Evolutionary conservation across 2,888 invertebrate species (phyloP).

Genomic region (Melikaiella ostensackeni): DNA sequence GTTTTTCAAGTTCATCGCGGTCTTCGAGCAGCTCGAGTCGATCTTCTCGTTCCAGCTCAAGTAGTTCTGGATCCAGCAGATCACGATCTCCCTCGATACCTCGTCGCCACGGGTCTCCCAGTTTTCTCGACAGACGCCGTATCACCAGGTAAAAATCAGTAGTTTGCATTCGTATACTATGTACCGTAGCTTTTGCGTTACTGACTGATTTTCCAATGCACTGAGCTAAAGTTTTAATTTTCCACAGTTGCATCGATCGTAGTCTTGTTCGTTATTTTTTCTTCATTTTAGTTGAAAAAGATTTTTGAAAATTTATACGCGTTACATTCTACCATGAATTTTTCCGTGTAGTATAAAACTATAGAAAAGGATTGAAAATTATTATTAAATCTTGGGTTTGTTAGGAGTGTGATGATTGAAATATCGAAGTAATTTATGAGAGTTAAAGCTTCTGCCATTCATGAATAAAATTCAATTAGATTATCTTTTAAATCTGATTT

Average conservation of each 20-base stretch:
- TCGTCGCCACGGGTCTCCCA: conserved; percentile 94
- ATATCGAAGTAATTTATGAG: conserved; percentile 29
- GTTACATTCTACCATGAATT: conserved; percentile 1
- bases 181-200: conserved; percentile 47
- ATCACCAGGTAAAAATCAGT: conserved; percentile 90
- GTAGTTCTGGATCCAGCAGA: conserved; percentile 76
- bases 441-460: background rate
- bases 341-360: background rate
- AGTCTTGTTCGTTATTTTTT: conserved; percentile 56
- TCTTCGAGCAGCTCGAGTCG: conserved; percentile 80
- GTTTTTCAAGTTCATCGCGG: conserved; percentile 72
- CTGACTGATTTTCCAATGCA: conserved; percentile 57
- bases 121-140: conserved; percentile 93
- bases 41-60: conserved; percentile 79
- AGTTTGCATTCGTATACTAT: conserved; percentile 30
- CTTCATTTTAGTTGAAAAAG: conserved; percentile 19
- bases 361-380: background rate
- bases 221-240: conserved; percentile 59
- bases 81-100: conserved; percentile 94
- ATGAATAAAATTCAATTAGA: conserved; percentile 30
- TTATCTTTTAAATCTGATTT: conserved; percentile 52
- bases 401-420: background rate
- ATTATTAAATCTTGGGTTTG: background rate
- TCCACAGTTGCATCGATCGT: conserved; percentile 58
- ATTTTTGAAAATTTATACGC: background rate